Evolutionary conservation across 64 coral and sea anemone genomes (phyloP).

Genomic region (Stichodactyla mertensii): DNA sequence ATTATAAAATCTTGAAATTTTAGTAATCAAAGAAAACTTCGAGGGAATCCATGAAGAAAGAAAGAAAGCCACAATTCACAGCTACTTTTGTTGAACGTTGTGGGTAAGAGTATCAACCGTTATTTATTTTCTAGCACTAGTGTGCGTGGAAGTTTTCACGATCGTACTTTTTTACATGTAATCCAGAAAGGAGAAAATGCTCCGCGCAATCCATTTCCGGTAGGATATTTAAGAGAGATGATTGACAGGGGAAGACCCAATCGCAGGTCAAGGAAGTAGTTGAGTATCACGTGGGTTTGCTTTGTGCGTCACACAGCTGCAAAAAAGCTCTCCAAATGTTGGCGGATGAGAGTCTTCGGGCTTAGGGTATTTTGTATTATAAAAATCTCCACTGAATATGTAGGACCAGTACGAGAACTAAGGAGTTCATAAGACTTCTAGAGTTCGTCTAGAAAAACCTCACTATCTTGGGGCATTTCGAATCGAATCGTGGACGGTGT

Average conservation of each 20-base stretch:
- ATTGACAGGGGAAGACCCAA: slow-evolving; percentile 54
- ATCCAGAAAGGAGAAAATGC: neutral
- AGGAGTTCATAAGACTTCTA: slow-evolving; percentile 22
- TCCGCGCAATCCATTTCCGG: slow-evolving; percentile 42
- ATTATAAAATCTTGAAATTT: neutral
- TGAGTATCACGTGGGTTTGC: slow-evolving; percentile 53
- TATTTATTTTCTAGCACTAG: neutral
- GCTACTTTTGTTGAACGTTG: neutral
- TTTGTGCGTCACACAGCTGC: slow-evolving; percentile 82
- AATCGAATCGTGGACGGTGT: slow-evolving; percentile 19
- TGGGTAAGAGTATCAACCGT: neutral
- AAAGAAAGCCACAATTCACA: neutral
- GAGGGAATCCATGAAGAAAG: neutral
- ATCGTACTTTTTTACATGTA: neutral
- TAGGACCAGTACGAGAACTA: slow-evolving; percentile 36
- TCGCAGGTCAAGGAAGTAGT: slow-evolving; percentile 24
- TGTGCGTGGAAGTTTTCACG: neutral
- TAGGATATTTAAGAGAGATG: slow-evolving; percentile 37
- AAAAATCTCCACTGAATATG: slow-evolving; percentile 46
- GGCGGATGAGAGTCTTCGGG: slow-evolving; percentile 56
- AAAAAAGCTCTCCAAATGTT: slow-evolving; percentile 60
- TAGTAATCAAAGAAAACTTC: neutral
- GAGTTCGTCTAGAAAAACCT: neutral
- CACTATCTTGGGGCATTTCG: neutral
- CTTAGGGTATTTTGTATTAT: slow-evolving; percentile 39